Percentiles rank a stretch among this genome's conserved stretches.
Evolutionary conservation across 2,888 invertebrate genomes (phyloP).

Genomic region (Archips xylosteana): DNA sequence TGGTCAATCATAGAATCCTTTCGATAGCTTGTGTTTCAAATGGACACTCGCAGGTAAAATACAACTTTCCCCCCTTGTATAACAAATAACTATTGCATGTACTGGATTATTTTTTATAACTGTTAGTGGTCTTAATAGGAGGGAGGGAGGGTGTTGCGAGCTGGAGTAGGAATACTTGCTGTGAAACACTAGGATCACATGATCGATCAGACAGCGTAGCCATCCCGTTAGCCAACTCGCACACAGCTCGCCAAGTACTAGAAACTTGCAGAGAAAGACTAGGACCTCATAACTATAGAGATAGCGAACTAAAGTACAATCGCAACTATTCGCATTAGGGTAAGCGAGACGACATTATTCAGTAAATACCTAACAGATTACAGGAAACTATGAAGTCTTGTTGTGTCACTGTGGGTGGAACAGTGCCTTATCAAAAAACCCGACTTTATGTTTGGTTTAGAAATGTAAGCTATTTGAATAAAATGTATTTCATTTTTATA

Average conservation of each 20-base stretch:
- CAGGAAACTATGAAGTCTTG: background rate
- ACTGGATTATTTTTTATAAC: no score
- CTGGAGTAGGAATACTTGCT: no score
- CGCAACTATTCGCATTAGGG: background rate
- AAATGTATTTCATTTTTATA: conserved; percentile 9
- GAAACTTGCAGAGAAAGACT: background rate
- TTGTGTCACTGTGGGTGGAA: background rate
- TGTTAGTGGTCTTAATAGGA: no score
- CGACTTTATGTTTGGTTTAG: background rate
- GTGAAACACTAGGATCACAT: background rate
- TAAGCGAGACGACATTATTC: conserved; percentile 7
- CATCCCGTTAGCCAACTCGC: no score
- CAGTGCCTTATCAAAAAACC: background rate
- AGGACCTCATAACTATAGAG: conserved; percentile 4
- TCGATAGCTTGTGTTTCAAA: no score
- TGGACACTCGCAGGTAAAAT: no score
- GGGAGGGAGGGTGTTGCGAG: no score
- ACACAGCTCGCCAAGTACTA: background rate
- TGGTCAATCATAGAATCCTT: no score
- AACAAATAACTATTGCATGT: no score
- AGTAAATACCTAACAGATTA: background rate
- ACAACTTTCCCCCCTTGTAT: no score
- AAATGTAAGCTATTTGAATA: background rate
- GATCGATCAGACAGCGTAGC: background rate
- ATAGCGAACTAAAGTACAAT: background rate